Evolutionary conservation across 2,888 invertebrate species (phyloP), one percentile per base, ranked within the genome.

Genomic region (Tetanocera ferruginea): DNA sequence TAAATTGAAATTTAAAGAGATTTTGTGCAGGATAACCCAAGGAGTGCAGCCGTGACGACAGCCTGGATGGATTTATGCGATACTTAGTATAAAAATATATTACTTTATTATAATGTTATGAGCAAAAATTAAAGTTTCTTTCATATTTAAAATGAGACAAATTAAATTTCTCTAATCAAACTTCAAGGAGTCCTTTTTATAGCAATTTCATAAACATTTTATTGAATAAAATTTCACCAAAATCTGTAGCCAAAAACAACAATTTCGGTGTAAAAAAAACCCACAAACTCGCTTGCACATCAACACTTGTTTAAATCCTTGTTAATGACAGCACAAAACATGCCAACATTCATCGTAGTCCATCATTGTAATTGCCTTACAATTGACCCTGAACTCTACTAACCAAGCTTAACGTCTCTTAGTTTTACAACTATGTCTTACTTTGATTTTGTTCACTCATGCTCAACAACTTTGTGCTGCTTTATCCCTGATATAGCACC

Each of bases 1-100:
- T 79, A 81, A 79, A 73, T 37, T 55, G 73, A 77, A 79, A 78
- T 79, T 76, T 72, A 78, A 78, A 76, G 52, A 57, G 76, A 73
- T 77, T 71, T 17, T 73, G 5, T 49, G 17, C 60, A 31, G 60
- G 73, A 37, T 57, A 11, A 72, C 4, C 55, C 19, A 31, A 9
- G 66, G n/a, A 66, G 66, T 14, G 28, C 28, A 60, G 28, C 1
- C 25, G 11, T 23, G 60, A 28, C 25, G 60, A 60, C 8, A 60
- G 14, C 14, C 14, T 60, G n/a, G 11, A 14, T 60, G 19, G 28
- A 28, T 23, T 14, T 60, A 4, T 4, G 19, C 5, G 19, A 14
- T 31, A 14, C 28, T 19, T 25, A 23, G 11, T 57, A 31, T 60
- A 25, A 11, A 25, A 25, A 31, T 31, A 11, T 6, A 57, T 57